Evolutionary conservation across 2,888 invertebrate genomes (phyloP), one percentile per base, ranked within the genome.

Genomic region (Heliconius ethilla): DNA sequence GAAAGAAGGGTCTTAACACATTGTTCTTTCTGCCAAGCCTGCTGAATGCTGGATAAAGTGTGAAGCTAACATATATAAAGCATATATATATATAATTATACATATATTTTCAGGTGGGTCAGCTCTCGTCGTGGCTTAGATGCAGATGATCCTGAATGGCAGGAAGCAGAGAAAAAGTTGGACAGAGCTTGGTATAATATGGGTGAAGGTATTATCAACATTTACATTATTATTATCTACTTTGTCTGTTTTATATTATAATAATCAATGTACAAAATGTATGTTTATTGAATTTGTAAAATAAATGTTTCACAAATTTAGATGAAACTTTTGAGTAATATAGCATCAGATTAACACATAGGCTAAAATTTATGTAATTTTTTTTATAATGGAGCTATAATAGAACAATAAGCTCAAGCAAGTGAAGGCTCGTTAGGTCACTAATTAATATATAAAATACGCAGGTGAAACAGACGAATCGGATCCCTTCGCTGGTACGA

Each of bases 181-280:
- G 99, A 99, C 89, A 95, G 99, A 77, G 99, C 99, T 85, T 99
- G 99, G 99, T 99, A 99, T 89, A 97, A 97, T 82, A 96, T 99
- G 94, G 99, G 98, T 84, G 99, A 99, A 92, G 97, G 95, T 95
- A 87, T 79, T 45, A 15, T 59, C 29, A 45, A 25, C 15, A 15
- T 25, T n/a, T 59, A 59, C 10, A 59, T 10, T 59, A n/a, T 59
- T n/a, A 10, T 59, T n/a, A 59, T n/a, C 1, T n/a, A 59, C 7
- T 40, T 40, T 59, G 10, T n/a, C n/a, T 59, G 59, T n/a, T n/a
- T 59, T n/a, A n/a, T 59, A 45, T 45, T 45, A n/a, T n/a, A 59
- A 59, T n/a, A n/a, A 10, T 51, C 2, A 15, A 40, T 40, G 40
- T 40, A 40, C 40, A 33, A 33, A 33, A 33, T 33, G 33, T 33